Conservation (phyloP, 64 coral and sea anemone genomes). For the Montipora cactus region DNA sequence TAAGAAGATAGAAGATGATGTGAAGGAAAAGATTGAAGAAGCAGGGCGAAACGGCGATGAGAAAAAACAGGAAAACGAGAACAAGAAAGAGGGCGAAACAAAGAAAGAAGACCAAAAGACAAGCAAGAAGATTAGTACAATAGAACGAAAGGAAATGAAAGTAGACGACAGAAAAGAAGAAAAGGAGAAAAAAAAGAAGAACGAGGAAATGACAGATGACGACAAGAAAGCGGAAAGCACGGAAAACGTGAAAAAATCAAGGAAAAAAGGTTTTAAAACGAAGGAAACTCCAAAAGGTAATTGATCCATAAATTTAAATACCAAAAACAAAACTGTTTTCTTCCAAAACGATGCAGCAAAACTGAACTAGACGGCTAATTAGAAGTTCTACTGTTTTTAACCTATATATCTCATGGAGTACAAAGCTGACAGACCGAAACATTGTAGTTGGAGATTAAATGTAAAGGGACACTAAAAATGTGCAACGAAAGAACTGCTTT, state of each 20-base stretch:
- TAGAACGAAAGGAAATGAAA: not conserved
- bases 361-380: too few species aligned
- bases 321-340: not conserved
- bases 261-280: constrained; percentile 2
- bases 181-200: constrained; percentile 3
- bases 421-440: too few species aligned
- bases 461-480: too few species aligned
- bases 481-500: too few species aligned
- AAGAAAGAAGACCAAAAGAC: not conserved
- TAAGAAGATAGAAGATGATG: not conserved
- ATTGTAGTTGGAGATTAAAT: too few species aligned
- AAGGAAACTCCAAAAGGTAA: constrained; percentile 2
- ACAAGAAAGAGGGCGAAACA: not conserved
- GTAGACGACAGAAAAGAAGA: not conserved
- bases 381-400: too few species aligned
- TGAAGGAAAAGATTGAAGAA: not conserved
- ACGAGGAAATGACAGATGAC: constrained; percentile 61
- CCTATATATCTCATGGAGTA: too few species aligned
- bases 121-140: too few species aligned
- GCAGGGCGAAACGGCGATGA: not conserved
- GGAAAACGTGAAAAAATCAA: not conserved
- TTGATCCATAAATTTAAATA: not conserved
- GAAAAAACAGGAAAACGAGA: not conserved
- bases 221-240: constrained; percentile 6
- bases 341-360: too few species aligned